phyloP scores from a whole-genome alignment of 2,113 vertebrate genomes.

The Podarcis muralis region DNA sequence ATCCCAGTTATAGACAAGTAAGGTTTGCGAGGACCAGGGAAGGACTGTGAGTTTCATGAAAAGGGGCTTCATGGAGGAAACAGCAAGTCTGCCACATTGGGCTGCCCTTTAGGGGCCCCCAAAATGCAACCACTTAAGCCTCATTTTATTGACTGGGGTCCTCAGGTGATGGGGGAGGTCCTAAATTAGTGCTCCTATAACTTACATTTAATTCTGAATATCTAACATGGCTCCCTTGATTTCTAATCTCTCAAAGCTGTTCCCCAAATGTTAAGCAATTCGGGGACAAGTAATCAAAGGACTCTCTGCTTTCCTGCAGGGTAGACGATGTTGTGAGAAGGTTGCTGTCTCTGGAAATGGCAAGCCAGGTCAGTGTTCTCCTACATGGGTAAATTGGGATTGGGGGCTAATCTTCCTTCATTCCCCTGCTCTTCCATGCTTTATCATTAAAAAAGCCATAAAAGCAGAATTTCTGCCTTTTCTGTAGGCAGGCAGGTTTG shows the following conservation, averaged over 20 bases:
- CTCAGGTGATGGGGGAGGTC: not conserved
- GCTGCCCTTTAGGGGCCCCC: not conserved
- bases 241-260: not conserved
- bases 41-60: not conserved
- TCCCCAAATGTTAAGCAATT: not conserved
- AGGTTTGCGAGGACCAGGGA: not conserved
- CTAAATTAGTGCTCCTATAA: too few species aligned
- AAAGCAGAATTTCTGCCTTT: not conserved
- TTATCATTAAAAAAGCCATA: not conserved
- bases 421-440: not conserved
- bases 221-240: not conserved
- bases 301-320: constrained; percentile 67
- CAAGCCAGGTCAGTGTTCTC: constrained; percentile 81
- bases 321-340: constrained; percentile 87
- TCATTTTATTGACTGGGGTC: not conserved
- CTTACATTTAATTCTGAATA: not conserved
- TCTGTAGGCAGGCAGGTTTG: not conserved
- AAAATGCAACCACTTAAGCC: not conserved
- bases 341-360: constrained; percentile 91
- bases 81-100: not conserved
- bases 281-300: not conserved
- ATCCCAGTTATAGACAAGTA: constrained; percentile 82
- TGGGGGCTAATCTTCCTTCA: not conserved
- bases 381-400: not conserved
- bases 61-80: not conserved